phyloP scores from a whole-genome alignment of 2,113 vertebrate species.

The Calypte anna region DNA sequence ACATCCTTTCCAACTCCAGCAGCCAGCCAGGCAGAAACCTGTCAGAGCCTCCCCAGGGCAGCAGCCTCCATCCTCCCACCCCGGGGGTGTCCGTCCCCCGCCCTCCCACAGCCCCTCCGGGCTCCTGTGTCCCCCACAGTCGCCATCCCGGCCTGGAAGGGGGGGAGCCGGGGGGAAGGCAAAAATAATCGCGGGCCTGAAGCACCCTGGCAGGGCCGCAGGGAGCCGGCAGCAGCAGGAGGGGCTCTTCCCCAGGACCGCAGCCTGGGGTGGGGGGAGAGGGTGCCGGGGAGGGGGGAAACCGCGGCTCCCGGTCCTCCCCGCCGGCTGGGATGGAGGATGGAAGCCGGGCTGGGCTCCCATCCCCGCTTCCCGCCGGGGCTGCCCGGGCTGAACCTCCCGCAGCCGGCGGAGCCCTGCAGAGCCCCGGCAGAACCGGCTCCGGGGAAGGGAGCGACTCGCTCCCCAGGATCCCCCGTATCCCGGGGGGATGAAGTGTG shows the following conservation, averaged over 20 bases:
- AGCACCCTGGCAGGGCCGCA: neutral
- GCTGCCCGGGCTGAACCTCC: neutral
- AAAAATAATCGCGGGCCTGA: neutral
- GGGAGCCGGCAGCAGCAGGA: neutral
- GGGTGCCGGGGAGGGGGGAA: neutral
- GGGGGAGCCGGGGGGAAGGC: neutral
- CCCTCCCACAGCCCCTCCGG: neutral
- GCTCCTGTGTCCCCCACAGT: neutral
- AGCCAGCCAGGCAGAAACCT: slow-evolving; percentile 21
- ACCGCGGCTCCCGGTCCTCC: too few relatives aligned
- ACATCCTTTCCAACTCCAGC: neutral
- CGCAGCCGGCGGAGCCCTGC: neutral
- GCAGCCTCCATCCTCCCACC: neutral
- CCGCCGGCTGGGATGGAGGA: neutral
- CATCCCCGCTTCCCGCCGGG: neutral
- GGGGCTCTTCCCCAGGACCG: neutral
- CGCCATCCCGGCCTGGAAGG: neutral
- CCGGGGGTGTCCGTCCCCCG: neutral
- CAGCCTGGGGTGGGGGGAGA: neutral
- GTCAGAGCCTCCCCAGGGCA: slow-evolving; percentile 6
- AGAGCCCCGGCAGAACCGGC: neutral
- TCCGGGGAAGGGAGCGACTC: neutral
- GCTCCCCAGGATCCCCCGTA: too few relatives aligned
- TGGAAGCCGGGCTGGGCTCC: neutral
- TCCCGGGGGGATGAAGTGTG: too few relatives aligned